Percentiles rank a stretch among this genome's conserved stretches.
phyloP scores from a whole-genome alignment of 2,113 vertebrate species.

The Ellobius talpinus region DNA sequence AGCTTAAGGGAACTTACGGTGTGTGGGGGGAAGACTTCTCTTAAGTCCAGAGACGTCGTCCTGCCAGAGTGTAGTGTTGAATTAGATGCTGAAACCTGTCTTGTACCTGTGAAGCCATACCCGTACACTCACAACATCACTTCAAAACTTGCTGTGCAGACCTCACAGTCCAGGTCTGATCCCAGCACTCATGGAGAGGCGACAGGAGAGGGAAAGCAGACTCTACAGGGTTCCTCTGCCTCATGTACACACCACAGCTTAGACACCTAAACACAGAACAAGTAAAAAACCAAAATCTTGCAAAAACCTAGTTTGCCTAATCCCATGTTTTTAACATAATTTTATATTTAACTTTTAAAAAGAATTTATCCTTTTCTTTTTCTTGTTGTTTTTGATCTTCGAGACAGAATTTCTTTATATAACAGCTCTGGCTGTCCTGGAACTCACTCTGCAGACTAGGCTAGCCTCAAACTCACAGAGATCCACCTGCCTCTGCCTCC shows the following conservation, averaged over 20 bases:
- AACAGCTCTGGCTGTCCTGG: not conserved
- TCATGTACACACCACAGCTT: too few relatives aligned
- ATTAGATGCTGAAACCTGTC: not conserved
- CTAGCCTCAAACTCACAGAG: not conserved
- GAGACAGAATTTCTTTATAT: not conserved
- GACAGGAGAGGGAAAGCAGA: too few relatives aligned
- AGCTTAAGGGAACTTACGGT: slow-evolving; percentile 16
- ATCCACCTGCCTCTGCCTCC: not conserved
- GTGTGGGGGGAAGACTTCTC: not conserved
- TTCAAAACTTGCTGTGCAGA: not conserved
- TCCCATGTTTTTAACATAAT: not conserved
- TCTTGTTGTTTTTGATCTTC: not conserved
- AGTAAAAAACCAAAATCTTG: not conserved
- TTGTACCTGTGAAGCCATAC: not conserved
- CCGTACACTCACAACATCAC: not conserved
- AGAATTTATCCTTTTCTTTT: not conserved
- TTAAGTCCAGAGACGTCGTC: not conserved
- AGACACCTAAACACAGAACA: not conserved
- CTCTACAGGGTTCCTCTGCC: too few relatives aligned
- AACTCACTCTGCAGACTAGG: not conserved
- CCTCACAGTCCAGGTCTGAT: not conserved
- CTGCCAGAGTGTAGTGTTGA: not conserved
- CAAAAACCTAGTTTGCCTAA: not conserved
- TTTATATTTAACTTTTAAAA: slow-evolving; percentile 32
- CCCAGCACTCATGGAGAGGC: not conserved